phyloP scores from a whole-genome alignment of 2,888 invertebrate species.

The Marasmarcha lunaedactyla region DNA sequence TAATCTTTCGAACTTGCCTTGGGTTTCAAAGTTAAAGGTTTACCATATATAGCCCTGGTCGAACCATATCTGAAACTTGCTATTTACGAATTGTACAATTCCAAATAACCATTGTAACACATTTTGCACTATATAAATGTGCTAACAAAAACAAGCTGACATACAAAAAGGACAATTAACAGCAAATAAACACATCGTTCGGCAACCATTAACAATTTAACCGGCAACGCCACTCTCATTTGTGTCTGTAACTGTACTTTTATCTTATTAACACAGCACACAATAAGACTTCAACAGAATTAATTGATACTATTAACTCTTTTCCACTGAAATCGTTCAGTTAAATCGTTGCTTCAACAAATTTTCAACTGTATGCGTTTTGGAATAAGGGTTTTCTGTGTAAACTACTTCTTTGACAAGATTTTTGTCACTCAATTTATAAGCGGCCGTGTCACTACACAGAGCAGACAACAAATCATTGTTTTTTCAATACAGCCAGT shows the following conservation, averaged over 20 bases:
- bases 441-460: conserved; percentile 44
- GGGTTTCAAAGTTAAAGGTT: too few relatives aligned
- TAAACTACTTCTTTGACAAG: not conserved
- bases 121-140: too few relatives aligned
- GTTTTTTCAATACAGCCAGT: conserved; percentile 46
- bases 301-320: conserved; percentile 43
- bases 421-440: conserved; percentile 45
- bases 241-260: conserved; percentile 21
- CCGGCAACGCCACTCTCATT: conserved; percentile 19
- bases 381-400: conserved; percentile 1
- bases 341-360: not conserved
- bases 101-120: too few relatives aligned
- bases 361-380: not conserved
- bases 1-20: too few relatives aligned
- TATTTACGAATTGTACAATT: too few relatives aligned
- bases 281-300: conserved; percentile 32
- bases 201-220: conserved; percentile 16
- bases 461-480: conserved; percentile 55
- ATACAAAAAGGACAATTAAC: not conserved
- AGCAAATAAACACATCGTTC: conserved; percentile 14
- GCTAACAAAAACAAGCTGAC: not conserved
- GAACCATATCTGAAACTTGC: too few relatives aligned
- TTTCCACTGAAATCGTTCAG: not conserved
- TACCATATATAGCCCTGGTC: too few relatives aligned
- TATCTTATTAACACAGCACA: conserved; percentile 19